Evolutionary conservation across 2,888 invertebrate genomes (phyloP).

Genomic region (Zhengitettix transpicula): DNA sequence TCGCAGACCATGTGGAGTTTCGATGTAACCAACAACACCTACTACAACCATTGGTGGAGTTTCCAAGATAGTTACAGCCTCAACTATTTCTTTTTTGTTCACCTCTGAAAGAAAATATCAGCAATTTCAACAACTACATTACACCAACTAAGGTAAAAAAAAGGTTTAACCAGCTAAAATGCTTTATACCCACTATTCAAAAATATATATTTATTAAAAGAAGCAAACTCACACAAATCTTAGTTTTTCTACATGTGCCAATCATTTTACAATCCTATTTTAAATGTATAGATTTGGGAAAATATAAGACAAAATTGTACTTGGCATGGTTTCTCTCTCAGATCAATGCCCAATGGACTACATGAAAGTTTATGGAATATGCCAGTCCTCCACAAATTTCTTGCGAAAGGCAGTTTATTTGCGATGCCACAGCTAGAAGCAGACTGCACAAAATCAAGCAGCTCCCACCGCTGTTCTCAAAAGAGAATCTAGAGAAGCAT

Average conservation of each 20-base stretch:
- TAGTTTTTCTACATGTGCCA: too few relatives aligned
- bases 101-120: conserved; percentile 50
- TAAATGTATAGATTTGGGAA: too few relatives aligned
- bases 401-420: conserved; percentile 8
- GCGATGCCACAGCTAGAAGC: conserved; percentile 13
- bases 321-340: conserved; percentile 13
- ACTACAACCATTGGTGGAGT: conserved; percentile 97
- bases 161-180: too few relatives aligned
- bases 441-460: conserved; percentile 11
- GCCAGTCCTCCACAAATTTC: conserved; percentile 9
- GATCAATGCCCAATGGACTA: conserved; percentile 12
- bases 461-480: conserved; percentile 12
- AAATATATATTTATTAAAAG: too few relatives aligned
- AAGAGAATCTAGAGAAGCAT: too few relatives aligned
- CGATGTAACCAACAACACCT: conserved; percentile 96
- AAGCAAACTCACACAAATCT: too few relatives aligned
- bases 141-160: too few relatives aligned
- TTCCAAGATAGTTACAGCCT: conserved; percentile 95
- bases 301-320: neutral
- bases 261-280: too few relatives aligned
- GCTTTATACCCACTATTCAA: too few relatives aligned
- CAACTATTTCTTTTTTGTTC: conserved; percentile 99
- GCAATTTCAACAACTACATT: too few relatives aligned
- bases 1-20: conserved; percentile 92
- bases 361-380: conserved; percentile 13